Percentiles rank a stretch among this genome's conserved stretches.
Conservation (phyloP, 2,888 invertebrate genomes). For the Tenthredo scrophulariae region DNA sequence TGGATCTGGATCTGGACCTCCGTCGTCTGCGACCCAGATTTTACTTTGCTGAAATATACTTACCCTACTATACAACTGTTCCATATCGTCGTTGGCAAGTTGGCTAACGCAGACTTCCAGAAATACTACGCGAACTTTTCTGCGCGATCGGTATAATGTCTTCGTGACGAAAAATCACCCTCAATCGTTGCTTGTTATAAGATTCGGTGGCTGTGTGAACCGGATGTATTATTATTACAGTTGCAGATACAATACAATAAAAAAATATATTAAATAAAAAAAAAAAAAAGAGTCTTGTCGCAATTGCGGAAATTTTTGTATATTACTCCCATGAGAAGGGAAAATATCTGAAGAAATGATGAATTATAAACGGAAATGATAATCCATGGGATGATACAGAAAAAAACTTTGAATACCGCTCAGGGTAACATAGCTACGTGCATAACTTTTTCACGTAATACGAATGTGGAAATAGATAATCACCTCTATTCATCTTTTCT, state of each 20-base stretch:
- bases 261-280: not conserved
- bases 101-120: constrained; percentile 21
- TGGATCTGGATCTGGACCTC: constrained; percentile 32
- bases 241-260: not conserved
- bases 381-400: not conserved
- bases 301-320: not conserved
- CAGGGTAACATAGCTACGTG: not conserved
- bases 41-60: constrained; percentile 15
- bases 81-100: constrained; percentile 24
- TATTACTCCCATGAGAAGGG: too few species aligned
- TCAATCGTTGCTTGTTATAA: not conserved
- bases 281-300: not conserved
- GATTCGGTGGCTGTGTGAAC: not conserved
- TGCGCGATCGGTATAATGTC: not conserved
- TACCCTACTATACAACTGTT: not conserved
- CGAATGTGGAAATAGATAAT: not conserved
- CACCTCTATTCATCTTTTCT: constrained; percentile 14
- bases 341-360: not conserved
- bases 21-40: constrained; percentile 45
- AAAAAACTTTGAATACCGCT: not conserved
- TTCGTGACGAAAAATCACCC: not conserved
- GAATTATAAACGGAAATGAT: not conserved
- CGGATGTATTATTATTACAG: not conserved
- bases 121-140: constrained; percentile 14
- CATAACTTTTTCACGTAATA: constrained; percentile 7